Percentiles rank a stretch among this genome's conserved stretches.
These are phyloP conservation scores for Smithornis capensis DNA, from an alignment of 2,113 vertebrate species.

Conservation along the genomic window DNA sequence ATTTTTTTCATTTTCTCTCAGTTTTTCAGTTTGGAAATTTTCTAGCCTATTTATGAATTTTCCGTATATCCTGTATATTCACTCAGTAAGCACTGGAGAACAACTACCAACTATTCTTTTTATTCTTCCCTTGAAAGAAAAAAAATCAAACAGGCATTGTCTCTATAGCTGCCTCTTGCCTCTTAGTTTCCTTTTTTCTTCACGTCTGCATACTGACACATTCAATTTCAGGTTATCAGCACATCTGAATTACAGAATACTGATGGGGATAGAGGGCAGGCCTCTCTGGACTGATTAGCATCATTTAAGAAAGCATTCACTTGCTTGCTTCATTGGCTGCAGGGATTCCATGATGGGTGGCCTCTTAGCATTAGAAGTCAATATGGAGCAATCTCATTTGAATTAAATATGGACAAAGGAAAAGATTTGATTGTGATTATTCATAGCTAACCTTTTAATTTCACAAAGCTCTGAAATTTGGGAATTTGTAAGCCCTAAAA, in stretches of 20 bases:
- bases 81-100: conserved; percentile 62
- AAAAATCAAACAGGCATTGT: conserved; percentile 62
- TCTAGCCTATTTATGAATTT: conserved; percentile 52
- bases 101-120: conserved; percentile 58
- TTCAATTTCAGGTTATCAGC: conserved; percentile 95
- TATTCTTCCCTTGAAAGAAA: conserved; percentile 44
- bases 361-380: conserved; percentile 88
- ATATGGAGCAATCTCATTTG: conserved; percentile 85
- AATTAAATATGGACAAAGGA: conserved; percentile 82
- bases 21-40: conserved; percentile 37
- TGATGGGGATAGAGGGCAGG: conserved; percentile 90
- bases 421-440: conserved; percentile 76
- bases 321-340: conserved; percentile 82
- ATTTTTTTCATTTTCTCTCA: background rate
- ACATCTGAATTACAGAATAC: conserved; percentile 92
- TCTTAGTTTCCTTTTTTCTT: conserved; percentile 69
- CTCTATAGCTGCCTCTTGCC: conserved; percentile 58
- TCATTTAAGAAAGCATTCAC: conserved; percentile 93
- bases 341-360: conserved; percentile 88
- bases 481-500: conserved; percentile 51
- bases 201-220: conserved; percentile 86
- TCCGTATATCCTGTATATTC: conserved; percentile 39
- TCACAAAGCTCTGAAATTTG: conserved; percentile 65
- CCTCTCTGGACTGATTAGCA: conserved; percentile 97
- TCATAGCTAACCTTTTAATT: conserved; percentile 79